Base-by-base conservation (phyloP, 1,140 invertebrate genomes). In the Pseudomyrmex gracilis region DNA sequence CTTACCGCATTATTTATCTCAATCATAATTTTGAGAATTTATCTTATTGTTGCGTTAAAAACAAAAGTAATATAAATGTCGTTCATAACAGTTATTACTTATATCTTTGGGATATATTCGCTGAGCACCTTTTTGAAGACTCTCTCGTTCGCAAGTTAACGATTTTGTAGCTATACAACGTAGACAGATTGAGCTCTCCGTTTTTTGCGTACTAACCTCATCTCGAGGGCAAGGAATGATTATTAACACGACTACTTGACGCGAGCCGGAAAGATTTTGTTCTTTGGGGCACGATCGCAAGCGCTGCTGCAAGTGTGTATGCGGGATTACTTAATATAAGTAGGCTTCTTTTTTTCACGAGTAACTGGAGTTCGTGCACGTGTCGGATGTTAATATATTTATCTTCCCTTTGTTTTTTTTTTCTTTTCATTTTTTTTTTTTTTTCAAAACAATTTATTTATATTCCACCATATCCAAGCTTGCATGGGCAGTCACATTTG, bases 401-500 rank as follows among this genome's bases (percentile, higher is more conserved):
- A 82, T 77, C 51, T 78, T 67, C 20, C 53, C 34, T 34, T 34
- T 34, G 34, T 34, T 34, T 34, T 34, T 34, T 34, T 22, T 55
- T 80, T 10, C 53, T 82, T 84, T 78, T 64, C 60, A 64, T 4
- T 64, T 13, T 70, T 53, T 70, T 20, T 47, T 57, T 20, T 63
- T 68, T 77, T 7, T 73, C 45, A 24, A 13, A 47, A 43, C 15
- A 17, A 47, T 61, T 61, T 22, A 24, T 51, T 61, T 53, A 34
- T 51, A n/a, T 76, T 67, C 49, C 12, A 47, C 47, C 17, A 70
- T 53, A 22, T 49, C 57, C 55, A 77, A 84, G 82, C 74, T 84
- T 84, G 82, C 82, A 84, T 84, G 82, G 73, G 74, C 82, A 84
- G 64, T 78, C 74, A 84, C 61, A 45, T 80, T 84, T 83, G 53